A percentile compares a stretch with the other conserved stretches of the same genome.
Evolutionary conservation across 2,888 invertebrate species (phyloP).

Genomic region (Torymus tubicola): DNA sequence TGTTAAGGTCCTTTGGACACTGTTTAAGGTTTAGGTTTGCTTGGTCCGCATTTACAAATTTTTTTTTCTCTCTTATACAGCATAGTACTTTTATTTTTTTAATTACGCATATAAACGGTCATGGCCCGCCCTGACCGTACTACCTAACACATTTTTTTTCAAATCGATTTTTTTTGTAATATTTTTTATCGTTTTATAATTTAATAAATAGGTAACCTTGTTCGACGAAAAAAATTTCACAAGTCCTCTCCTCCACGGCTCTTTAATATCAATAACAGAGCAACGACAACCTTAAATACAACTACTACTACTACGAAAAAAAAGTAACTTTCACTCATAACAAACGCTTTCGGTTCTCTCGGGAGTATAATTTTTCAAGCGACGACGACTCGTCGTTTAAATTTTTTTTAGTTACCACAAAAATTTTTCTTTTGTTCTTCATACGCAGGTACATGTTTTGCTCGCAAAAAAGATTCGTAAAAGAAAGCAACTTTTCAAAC

Average conservation of each 20-base stretch:
- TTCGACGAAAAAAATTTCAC: slow-evolving; percentile 45
- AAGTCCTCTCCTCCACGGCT: slow-evolving; percentile 34
- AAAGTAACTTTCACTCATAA: slow-evolving; percentile 57
- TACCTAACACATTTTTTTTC: slow-evolving; percentile 45
- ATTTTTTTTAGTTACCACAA: slow-evolving; percentile 20
- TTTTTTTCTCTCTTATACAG: not conserved
- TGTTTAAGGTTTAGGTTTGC: slow-evolving; percentile 23
- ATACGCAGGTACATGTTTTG: slow-evolving; percentile 56
- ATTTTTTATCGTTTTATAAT: slow-evolving; percentile 24
- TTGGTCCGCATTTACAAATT: slow-evolving; percentile 51
- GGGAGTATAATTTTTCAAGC: slow-evolving; percentile 41
- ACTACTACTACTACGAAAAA: slow-evolving; percentile 48
- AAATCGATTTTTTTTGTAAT: slow-evolving; percentile 34
- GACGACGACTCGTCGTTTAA: slow-evolving; percentile 43
- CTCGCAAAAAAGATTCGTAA: slow-evolving; percentile 41
- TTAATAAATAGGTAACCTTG: slow-evolving; percentile 55
- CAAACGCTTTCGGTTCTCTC: slow-evolving; percentile 49
- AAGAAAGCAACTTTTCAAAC: slow-evolving; percentile 46
- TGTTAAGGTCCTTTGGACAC: slow-evolving; percentile 53
- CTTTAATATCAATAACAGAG: slow-evolving; percentile 42
- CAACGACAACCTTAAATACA: slow-evolving; percentile 52
- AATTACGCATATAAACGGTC: slow-evolving; percentile 36
- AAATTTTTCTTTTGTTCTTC: slow-evolving; percentile 29
- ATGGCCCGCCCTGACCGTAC: slow-evolving; percentile 56
- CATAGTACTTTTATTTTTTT: slow-evolving; percentile 4